Evolutionary conservation across 2,113 vertebrate genomes (phyloP).

Genomic region (Eublepharis macularius): DNA sequence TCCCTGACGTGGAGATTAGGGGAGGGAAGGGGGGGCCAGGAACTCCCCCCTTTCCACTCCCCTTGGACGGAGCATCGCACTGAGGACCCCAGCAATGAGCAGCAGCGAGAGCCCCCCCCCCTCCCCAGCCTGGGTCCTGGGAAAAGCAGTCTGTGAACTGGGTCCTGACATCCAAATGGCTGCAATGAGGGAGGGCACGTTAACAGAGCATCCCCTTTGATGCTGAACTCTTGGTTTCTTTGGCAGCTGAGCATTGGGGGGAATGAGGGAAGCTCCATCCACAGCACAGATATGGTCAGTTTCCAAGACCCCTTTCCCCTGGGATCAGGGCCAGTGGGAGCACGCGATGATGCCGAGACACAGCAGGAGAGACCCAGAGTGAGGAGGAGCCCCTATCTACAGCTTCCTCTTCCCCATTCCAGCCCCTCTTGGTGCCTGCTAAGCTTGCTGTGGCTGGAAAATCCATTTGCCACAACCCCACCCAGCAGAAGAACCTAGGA

Average conservation of each 20-base stretch:
- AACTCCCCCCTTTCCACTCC: conserved; percentile 29
- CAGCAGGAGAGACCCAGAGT: not conserved
- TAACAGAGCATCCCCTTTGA: not conserved
- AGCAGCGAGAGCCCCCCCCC: not conserved
- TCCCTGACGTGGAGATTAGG: conserved; percentile 64
- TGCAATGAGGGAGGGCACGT: conserved; percentile 22
- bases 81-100: conserved; percentile 18
- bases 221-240: conserved; percentile 61
- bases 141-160: conserved; percentile 1
- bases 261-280: conserved; percentile 40
- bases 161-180: not conserved
- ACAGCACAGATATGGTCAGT: conserved; percentile 26
- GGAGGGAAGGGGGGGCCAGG: conserved; percentile 47
- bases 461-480: not conserved
- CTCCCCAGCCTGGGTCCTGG: not conserved
- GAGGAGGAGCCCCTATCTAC: not conserved
- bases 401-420: not conserved
- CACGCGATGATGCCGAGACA: not conserved
- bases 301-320: not conserved
- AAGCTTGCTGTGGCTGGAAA: not conserved
- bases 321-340: not conserved
- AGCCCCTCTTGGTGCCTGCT: not conserved
- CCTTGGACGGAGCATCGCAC: conserved; percentile 46
- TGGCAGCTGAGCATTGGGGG: conserved; percentile 68
- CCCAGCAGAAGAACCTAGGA: not conserved